A percentile compares a stretch with the other conserved stretches of the same genome.
Conservation (phyloP, 2,888 invertebrate genomes). For the Polymixis flavicincta region DNA sequence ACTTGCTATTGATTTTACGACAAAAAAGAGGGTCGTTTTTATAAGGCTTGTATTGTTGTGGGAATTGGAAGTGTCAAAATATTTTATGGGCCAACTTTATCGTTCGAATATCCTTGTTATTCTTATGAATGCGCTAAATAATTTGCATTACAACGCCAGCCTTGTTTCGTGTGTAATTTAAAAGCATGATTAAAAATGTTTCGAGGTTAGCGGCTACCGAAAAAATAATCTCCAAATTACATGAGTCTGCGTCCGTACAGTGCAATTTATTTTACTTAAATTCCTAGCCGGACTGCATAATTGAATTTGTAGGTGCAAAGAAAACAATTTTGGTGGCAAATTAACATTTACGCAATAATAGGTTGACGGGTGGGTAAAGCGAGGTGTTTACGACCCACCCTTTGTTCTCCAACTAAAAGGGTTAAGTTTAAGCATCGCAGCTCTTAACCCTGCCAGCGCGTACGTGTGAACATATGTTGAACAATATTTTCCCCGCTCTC, state of each 20-base stretch:
- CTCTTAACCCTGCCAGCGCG: slow-evolving; percentile 76
- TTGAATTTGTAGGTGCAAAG: slow-evolving; percentile 74
- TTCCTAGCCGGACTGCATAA: slow-evolving; percentile 68
- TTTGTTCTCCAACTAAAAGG: slow-evolving; percentile 84
- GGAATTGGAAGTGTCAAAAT: slow-evolving; percentile 5
- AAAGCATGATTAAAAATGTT: slow-evolving; percentile 58
- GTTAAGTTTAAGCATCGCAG: slow-evolving; percentile 80
- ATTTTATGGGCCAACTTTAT: slow-evolving; percentile 31
- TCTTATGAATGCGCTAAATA: slow-evolving; percentile 12
- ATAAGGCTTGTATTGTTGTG: slow-evolving; percentile 18
- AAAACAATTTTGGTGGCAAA: slow-evolving; percentile 74
- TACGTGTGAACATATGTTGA: slow-evolving; percentile 75
- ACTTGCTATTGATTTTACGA: slow-evolving; percentile 38
- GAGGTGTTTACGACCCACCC: slow-evolving; percentile 76
- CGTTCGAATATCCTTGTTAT: slow-evolving; percentile 21
- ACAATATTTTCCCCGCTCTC: slow-evolving; percentile 72
- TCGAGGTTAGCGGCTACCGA: slow-evolving; percentile 23
- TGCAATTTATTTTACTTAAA: slow-evolving; percentile 71
- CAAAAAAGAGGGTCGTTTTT: slow-evolving; percentile 2
- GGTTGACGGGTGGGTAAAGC: slow-evolving; percentile 66
- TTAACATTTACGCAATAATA: slow-evolving; percentile 79
- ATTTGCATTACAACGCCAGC: slow-evolving; percentile 32
- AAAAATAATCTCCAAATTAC: slow-evolving; percentile 47
- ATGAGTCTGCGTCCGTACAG: slow-evolving; percentile 50
- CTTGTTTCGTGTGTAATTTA: slow-evolving; percentile 29